Percentiles rank a stretch among this genome's conserved stretches.
Evolutionary conservation across 2,797 vertebrate genomes (phyloP).

Genomic region (Chromis chromis): DNA sequence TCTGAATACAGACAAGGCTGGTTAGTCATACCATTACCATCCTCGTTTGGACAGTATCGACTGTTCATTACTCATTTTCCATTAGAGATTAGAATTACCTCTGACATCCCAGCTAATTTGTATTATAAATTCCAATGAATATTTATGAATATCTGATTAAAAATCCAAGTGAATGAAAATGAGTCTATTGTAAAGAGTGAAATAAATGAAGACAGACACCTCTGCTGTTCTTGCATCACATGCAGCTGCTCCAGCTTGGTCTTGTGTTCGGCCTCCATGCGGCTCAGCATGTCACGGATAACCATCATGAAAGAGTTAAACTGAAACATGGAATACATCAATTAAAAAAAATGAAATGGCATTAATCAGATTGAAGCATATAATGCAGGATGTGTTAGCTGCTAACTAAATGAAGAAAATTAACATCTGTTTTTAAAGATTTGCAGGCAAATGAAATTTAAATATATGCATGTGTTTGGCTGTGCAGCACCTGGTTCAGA

Average conservation of each 20-base stretch:
- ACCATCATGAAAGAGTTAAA: slow-evolving; percentile 98
- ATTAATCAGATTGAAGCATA: background rate
- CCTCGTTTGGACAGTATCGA: too few species aligned
- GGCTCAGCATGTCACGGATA: slow-evolving; percentile 96
- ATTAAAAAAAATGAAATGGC: background rate
- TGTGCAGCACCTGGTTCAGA: slow-evolving; percentile 91
- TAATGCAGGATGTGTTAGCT: too few species aligned
- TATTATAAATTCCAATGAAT: slow-evolving; percentile 2
- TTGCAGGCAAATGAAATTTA: background rate
- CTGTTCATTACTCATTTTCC: too few species aligned
- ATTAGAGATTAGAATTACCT: slow-evolving; percentile 4
- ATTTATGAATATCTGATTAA: slow-evolving; percentile 1
- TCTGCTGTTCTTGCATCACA: slow-evolving; percentile 97
- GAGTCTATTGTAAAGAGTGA: background rate
- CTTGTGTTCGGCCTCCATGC: slow-evolving; percentile 96
- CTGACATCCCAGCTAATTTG: background rate
- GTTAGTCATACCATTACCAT: background rate
- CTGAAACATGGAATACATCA: slow-evolving; percentile 75
- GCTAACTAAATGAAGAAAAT: too few species aligned
- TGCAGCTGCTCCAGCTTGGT: slow-evolving; percentile 98
- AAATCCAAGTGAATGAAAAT: slow-evolving; percentile 4
- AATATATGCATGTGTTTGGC: background rate
- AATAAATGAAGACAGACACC: slow-evolving; percentile 77
- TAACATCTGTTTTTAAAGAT: too few species aligned
- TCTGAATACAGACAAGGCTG: background rate